Base-by-base conservation (phyloP, 2,113 vertebrate genomes). In the Anolis sagrei region DNA sequence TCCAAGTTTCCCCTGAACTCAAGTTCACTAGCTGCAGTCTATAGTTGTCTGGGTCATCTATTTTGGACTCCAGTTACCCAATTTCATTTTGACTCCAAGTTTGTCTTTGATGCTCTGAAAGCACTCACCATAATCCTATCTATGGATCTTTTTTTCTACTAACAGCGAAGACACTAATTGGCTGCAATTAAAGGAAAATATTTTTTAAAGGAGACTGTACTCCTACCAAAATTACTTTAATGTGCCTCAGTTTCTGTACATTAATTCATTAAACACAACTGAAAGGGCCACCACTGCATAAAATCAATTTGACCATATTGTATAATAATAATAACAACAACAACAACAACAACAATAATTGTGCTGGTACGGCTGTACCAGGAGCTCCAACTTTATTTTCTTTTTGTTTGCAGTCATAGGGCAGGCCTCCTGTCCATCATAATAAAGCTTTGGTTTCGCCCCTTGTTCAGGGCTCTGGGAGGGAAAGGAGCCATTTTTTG, bases 1-100 rank as follows among this genome's bases (percentile, higher is more conserved):
- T 70, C 64, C 79, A 48, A n/a, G 23, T 19, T 88, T 73, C 51
- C 11, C 36, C 1, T 0, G 66, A 91, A 79, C 80, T 25, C 54
- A 85, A 74, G 74, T 87, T 92, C 89, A 85, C 74, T 90, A 89
- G 80, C 74, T 78, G 32, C 64, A 7, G 25, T 61, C 78, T 68
- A 39, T 25, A 3, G 0, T 72, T 29, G 16, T 72, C 68, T 66
- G 36, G 34, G 21, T 7, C 0, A 0, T 84, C 75, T 27, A 9
- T 69, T 69, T 21, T 62, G 58, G 62, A 29, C 25, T 27, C 27
- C 64, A 32, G 34, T 34, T 27, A 6, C 36, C 34, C 69, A 34
- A 29, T 27, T 84, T 76, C 39, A 51, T 76, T 66, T 29, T 34
- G 16, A 1, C 34, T 58, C 27, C 2, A 70, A 68, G 61, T 16